These are phyloP conservation scores for Lepus europaeus DNA, from an alignment of 2,113 vertebrate species.

Conservation along the genomic window DNA sequence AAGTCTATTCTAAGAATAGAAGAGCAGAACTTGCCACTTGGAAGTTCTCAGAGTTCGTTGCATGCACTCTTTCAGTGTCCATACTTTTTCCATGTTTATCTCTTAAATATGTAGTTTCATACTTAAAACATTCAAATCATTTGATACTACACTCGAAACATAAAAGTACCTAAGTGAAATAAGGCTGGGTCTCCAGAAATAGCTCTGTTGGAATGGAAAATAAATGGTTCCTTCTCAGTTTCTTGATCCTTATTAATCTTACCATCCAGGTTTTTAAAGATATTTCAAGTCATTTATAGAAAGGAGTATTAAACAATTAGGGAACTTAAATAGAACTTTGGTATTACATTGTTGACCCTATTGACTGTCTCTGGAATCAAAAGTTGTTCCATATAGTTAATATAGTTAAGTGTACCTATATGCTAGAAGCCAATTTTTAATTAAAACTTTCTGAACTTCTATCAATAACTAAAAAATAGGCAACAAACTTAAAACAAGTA, in stretches of 20 bases:
- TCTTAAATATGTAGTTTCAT: background rate
- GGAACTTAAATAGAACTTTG: background rate
- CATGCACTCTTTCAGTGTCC: background rate
- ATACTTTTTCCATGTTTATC: background rate
- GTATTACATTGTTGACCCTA: background rate
- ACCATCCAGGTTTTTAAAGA: background rate
- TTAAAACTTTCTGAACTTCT: slow-evolving; percentile 52
- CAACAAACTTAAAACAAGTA: background rate
- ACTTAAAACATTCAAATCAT: background rate
- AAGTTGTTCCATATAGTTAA: background rate
- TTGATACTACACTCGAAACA: background rate
- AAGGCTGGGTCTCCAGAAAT: slow-evolving; percentile 35
- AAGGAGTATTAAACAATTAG: background rate
- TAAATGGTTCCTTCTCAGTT: background rate
- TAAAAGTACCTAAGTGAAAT: slow-evolving; percentile 6
- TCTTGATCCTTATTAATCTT: slow-evolving; percentile 1
- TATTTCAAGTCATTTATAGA: slow-evolving; percentile 28
- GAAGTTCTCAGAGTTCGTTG: background rate
- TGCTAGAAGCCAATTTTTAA: background rate
- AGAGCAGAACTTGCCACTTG: background rate
- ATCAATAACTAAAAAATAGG: slow-evolving; percentile 36
- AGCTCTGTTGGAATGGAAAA: background rate
- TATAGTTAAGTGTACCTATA: background rate
- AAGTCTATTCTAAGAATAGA: background rate
- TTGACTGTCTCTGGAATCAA: background rate